Evolutionary conservation across 2,797 vertebrate species (phyloP), one percentile per base, ranked within the genome.

Genomic region (Bovichtus variegatus): DNA sequence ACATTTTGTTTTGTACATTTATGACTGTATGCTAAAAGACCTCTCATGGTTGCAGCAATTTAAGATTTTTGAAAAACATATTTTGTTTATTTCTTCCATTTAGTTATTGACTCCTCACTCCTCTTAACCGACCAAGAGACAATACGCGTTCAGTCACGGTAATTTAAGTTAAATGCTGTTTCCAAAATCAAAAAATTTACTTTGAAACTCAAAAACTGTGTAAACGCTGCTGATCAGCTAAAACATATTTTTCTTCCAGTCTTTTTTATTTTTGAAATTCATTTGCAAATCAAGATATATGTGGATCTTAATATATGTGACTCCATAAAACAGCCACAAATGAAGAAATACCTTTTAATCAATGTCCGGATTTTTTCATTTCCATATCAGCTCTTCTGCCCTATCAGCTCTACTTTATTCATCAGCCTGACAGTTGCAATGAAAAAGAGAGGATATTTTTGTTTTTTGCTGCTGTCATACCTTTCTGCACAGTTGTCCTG

Each of bases 401-500:
- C 21, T 15, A 13, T 57, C 15, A 18, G 15, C 19, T 81, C 12
- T 15, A 34, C 13, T 61, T 62, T 36, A 46, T 47, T 51, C 23
- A 51, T 67, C 63, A 65, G 27, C 51, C n/a, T 46, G 44, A 64
- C 43, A 53, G 31, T 12, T 23, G 38, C 47, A 11, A 57, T 34
- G 29, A 21, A 34, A 34, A 64, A 31, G 47, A 74, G n/a, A 31
- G 15, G 15, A 29, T 59, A 65, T 53, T 16, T 44, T 70, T 81
- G 34, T 74, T 77, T 57, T 62, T 38, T 53, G 29, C 9, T 53
- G 64, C 63, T 19, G 6, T 75, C 95, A 74, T 96, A 99, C 98
- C 98, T 96, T 93, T 99, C 98, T 0, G 97, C 98, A 68, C 98
- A 99, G 97, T 98, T 99, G 97, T 99, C 98, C 92, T 99, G 98